Conservation (phyloP, 2,888 invertebrate species). For the Bombylius major region DNA sequence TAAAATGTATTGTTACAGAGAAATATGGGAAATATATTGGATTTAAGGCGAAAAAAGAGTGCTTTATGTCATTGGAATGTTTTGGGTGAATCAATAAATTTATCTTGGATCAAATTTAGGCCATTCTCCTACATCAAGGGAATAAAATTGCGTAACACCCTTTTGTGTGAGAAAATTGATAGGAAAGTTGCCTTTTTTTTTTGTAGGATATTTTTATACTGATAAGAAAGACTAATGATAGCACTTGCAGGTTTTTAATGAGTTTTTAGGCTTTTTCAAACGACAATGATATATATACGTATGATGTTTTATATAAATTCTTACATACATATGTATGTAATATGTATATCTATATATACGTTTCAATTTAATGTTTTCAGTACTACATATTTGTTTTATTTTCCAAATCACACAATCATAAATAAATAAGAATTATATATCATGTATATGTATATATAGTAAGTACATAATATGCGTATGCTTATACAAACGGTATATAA, state of each 20-base stretch:
- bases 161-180: slow-evolving; percentile 5
- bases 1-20: not conserved
- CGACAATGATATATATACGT: not conserved
- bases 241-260: not conserved
- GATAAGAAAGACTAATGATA: not conserved
- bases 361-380: not conserved
- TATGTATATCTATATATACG: not conserved
- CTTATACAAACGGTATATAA: no score
- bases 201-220: not conserved
- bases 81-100: slow-evolving; percentile 14
- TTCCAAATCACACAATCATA: not conserved
- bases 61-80: slow-evolving; percentile 8
- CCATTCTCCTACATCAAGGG: slow-evolving; percentile 6
- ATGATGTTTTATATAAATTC: not conserved
- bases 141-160: slow-evolving; percentile 8
- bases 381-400: not conserved
- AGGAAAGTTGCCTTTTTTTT: not conserved
- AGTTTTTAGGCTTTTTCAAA: not conserved
- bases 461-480: no score
- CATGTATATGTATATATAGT: not conserved
- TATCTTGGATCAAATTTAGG: slow-evolving; percentile 15
- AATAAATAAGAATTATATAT: no score
- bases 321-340: not conserved
- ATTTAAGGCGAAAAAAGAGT: slow-evolving; percentile 5
- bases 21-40: not conserved